Evolutionary conservation across 2,113 vertebrate species (phyloP), one percentile per base, ranked within the genome.

Genomic region (Xiphophorus hellerii): DNA sequence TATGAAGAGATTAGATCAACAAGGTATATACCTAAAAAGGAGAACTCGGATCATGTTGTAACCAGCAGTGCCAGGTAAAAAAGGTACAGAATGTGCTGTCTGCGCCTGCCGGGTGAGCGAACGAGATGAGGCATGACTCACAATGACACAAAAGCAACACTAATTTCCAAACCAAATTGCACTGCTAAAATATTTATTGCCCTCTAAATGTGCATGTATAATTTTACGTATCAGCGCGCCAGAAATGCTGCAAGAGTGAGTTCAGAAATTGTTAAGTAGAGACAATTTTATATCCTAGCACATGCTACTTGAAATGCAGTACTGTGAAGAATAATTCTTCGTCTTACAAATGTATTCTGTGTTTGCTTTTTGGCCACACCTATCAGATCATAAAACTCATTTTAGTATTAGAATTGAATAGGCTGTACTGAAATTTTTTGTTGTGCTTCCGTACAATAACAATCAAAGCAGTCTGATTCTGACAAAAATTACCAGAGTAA

Each of bases 91-190:
- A 84, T 83, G 81, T 22, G 64, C 83, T 77, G 83, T 69, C 39
- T 69, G 35, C 1, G 76, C 83, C 39, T 88, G 78, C 83, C 86
- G 85, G 77, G 77, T 74, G 42, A 65, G 35, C 8, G 69, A 85
- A 88, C 66, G 80, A 89, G 85, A 92, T 35, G 37, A 81, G 79
- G 87, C 86, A 90, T 81, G 90, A 92, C 76, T 88, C 76, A 76
- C 62, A 48, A 30, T 69, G 81, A 73, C 22, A 12, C 58, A 58
- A 68, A 81, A 75, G 62, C 73, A 62, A 66, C 1, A 58, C 65
- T 71, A 31, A 76, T 84, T 85, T 84, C 69, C 66, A 83, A 87
- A 71, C 75, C 30, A 81, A 88, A 87, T 80, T 71, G 68, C 37
- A 65, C 81, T 65, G 76, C 6, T 77, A 63, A 13, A 37, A 33